Percentiles rank a stretch among this genome's conserved stretches.
phyloP scores from a whole-genome alignment of 2,113 vertebrate genomes.

The Tragelaphus scriptus region DNA sequence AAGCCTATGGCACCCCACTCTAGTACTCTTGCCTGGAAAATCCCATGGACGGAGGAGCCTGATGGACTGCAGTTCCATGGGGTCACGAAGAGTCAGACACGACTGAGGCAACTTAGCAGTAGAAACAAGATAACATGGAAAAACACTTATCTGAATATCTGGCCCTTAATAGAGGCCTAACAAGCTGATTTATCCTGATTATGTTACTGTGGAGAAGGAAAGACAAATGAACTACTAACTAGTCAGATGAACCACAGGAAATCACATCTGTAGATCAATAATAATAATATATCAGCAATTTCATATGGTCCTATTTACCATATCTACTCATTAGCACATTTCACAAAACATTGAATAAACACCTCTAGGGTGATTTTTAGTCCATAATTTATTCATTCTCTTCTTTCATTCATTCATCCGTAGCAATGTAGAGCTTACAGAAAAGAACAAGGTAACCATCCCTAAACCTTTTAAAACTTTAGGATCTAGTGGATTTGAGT shows the following conservation, averaged over 20 bases:
- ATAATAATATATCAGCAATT: background rate
- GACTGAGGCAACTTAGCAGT: too few species aligned
- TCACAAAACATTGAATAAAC: background rate
- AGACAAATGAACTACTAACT: background rate
- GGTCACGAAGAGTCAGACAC: fast-evolving
- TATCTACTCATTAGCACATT: background rate
- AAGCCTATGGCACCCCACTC: too few species aligned
- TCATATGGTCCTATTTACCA: background rate
- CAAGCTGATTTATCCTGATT: background rate
- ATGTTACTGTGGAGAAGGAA: background rate
- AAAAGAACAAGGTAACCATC: background rate
- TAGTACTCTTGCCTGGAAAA: too few species aligned
- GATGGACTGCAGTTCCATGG: too few species aligned
- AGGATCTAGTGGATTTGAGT: background rate
- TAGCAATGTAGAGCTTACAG: background rate
- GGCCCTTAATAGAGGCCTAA: background rate
- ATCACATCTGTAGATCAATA: background rate
- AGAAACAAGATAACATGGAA: background rate
- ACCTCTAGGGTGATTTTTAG: background rate
- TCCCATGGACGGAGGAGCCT: too few species aligned
- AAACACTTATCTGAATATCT: background rate
- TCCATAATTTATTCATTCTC: background rate
- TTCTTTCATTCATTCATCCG: background rate
- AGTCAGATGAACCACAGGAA: background rate
- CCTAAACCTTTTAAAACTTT: background rate